Evolutionary conservation across 2,797 vertebrate species (phyloP).

Genomic region (Philypnodon macrostomus): DNA sequence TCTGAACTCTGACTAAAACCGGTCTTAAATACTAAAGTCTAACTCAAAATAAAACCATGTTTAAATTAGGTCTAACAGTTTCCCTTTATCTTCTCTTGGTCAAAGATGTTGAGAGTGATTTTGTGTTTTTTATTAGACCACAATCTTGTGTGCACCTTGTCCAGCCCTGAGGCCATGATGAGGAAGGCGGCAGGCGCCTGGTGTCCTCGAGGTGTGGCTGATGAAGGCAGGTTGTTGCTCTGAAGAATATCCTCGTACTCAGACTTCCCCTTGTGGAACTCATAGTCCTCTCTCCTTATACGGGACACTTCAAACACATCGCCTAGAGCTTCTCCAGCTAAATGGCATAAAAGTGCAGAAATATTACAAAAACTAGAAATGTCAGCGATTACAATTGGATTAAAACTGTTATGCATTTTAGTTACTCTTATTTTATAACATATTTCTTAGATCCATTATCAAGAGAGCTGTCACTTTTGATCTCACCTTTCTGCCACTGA

Average conservation of each 20-base stretch:
- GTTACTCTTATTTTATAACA: too few relatives aligned
- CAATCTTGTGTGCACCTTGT: conserved; percentile 69
- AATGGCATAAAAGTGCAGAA: not conserved
- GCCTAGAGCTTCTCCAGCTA: conserved; percentile 78
- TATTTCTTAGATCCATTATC: too few relatives aligned
- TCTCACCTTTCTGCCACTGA: conserved; percentile 78
- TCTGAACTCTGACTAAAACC: too few relatives aligned
- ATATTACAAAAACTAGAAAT: too few relatives aligned
- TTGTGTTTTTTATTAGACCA: not conserved
- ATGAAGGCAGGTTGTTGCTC: conserved; percentile 79
- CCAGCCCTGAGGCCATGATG: conserved; percentile 81
- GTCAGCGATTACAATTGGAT: too few relatives aligned
- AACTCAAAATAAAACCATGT: too few relatives aligned
- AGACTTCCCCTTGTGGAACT: conserved; percentile 82
- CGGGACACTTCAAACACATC: conserved; percentile 82
- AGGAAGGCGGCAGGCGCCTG: conserved; percentile 83
- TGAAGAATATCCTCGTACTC: conserved; percentile 84
- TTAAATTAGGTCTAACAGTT: too few relatives aligned
- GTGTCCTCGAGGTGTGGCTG: conserved; percentile 79
- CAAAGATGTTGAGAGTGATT: not conserved
- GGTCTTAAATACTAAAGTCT: too few relatives aligned
- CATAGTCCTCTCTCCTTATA: conserved; percentile 81
- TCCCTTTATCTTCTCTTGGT: too few relatives aligned
- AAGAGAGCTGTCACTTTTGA: too few relatives aligned
- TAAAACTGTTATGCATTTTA: too few relatives aligned